Conservation (phyloP, 2,888 invertebrate species). For the Omphaloscelis lunosa region DNA sequence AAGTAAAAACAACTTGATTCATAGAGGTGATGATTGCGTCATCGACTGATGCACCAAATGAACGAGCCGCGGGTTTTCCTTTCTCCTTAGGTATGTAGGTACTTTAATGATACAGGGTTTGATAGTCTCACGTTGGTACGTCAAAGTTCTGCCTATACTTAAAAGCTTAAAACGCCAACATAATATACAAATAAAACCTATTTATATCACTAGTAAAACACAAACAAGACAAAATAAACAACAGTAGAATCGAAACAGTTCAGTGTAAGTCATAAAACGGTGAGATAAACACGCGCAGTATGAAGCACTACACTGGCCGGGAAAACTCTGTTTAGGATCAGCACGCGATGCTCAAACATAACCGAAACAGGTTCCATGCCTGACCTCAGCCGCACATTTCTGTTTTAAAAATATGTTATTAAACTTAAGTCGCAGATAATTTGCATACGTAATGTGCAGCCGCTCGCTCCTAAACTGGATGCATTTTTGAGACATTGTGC, state of each 20-base stretch:
- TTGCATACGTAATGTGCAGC: constrained; percentile 57
- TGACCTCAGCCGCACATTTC: constrained; percentile 47
- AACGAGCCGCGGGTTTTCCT: constrained; percentile 8
- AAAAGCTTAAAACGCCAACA: constrained; percentile 25
- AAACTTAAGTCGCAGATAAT: constrained; percentile 60
- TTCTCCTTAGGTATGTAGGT: constrained; percentile 22
- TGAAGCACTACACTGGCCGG: constrained; percentile 28
- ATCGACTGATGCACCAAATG: constrained; percentile 2
- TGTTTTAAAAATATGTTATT: constrained; percentile 55
- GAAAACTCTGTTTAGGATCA: constrained; percentile 50
- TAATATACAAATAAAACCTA: constrained; percentile 28
- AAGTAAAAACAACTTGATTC: background rate
- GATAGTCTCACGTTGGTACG: background rate
- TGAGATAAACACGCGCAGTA: constrained; percentile 37
- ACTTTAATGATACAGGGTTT: background rate
- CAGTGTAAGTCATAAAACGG: constrained; percentile 45
- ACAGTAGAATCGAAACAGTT: constrained; percentile 40
- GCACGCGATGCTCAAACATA: constrained; percentile 47
- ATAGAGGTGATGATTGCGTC: constrained; percentile 5
- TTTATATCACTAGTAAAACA: constrained; percentile 26
- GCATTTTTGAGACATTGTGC: constrained; percentile 13
- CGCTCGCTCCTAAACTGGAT: constrained; percentile 33
- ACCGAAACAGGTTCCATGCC: constrained; percentile 58
- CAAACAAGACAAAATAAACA: constrained; percentile 50
- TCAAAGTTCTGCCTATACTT: constrained; percentile 15